phyloP scores from a whole-genome alignment of 2,113 vertebrate genomes.

The Calonectris borealis region DNA sequence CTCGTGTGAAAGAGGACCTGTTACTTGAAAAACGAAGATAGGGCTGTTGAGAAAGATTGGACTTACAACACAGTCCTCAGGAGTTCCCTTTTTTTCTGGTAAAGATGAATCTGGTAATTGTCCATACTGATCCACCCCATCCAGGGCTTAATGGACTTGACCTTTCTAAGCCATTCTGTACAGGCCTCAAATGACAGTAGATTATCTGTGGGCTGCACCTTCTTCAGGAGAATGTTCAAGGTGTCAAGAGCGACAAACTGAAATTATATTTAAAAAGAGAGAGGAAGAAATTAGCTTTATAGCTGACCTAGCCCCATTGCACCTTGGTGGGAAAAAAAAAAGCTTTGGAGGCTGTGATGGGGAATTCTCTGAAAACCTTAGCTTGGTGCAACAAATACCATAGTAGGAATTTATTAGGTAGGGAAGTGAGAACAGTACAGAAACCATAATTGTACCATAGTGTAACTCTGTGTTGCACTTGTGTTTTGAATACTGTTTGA shows the following conservation, averaged over 20 bases:
- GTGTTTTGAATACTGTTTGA: not conserved
- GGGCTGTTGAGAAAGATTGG: not conserved
- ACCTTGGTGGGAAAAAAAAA: not conserved
- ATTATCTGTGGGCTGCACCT: not conserved
- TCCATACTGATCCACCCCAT: not conserved
- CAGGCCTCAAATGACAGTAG: not conserved
- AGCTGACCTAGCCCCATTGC: not conserved
- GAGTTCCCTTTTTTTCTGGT: not conserved
- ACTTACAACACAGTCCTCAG: not conserved
- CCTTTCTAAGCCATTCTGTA: not conserved
- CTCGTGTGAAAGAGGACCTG: not conserved
- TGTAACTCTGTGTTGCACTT: not conserved
- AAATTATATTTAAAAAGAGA: not conserved
- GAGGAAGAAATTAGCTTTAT: not conserved
- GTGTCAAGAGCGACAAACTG: not conserved
- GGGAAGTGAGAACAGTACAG: not conserved
- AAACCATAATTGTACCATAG: not conserved
- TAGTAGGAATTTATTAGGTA: not conserved
- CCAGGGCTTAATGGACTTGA: not conserved
- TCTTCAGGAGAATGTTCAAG: not conserved
- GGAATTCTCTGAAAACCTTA: not conserved
- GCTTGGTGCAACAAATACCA: not conserved
- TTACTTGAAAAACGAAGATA: not conserved
- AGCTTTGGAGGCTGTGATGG: not conserved
- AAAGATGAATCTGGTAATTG: not conserved